Base-by-base conservation (phyloP, 2,797 vertebrate species). In the Trachops cirrhosus region DNA sequence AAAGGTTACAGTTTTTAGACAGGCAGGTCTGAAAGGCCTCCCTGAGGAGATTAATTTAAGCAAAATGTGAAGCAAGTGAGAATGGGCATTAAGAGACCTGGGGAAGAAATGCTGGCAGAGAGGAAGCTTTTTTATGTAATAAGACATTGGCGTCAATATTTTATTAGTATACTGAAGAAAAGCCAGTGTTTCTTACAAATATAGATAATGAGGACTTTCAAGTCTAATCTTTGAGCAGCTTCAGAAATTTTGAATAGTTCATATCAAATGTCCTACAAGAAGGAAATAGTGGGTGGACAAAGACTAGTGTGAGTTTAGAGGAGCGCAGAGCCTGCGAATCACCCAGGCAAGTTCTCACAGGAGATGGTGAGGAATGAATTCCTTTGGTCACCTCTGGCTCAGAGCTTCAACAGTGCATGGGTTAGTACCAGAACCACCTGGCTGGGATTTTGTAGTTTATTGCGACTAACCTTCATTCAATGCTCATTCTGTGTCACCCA, bases 91-190 rank as follows among this genome's bases (percentile, higher is more conserved):
- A 46, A 73, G 22, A 21, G 68, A 83, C 46, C 52, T 34, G 39
- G 12, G n/a, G 50, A 92, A 89, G 34, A 89, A 78, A 64, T 18
- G 2, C 6, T 14, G 15, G 37, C 39, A 71, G 41, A 64, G 18
- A 82, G 50, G 59, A 59, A 52, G 16, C 41, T 46, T 82, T 86
- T 84, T 79, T 37, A 41, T 32, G 15, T 9, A 78, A 75, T 3
- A 57, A 94, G 59, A 89, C 90, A 62, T 73, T 93, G 62, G 19
- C 16, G 29, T 95, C 15, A 5, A n/a, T 77, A 85, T 71, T 90
- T 80, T 82, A 80, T 73, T 91, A 86, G 32, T 48, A 74, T 78
- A 52, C 54, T 92, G 64, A 92, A 86, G n/a, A 74, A 78, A 94
- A 92, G 22, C 12, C 14, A 34, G 2, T 19, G 26, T 48, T 90